These are phyloP conservation scores for Orthosia incerta DNA, from an alignment of 2,888 invertebrate genomes.

Conservation along the genomic window DNA sequence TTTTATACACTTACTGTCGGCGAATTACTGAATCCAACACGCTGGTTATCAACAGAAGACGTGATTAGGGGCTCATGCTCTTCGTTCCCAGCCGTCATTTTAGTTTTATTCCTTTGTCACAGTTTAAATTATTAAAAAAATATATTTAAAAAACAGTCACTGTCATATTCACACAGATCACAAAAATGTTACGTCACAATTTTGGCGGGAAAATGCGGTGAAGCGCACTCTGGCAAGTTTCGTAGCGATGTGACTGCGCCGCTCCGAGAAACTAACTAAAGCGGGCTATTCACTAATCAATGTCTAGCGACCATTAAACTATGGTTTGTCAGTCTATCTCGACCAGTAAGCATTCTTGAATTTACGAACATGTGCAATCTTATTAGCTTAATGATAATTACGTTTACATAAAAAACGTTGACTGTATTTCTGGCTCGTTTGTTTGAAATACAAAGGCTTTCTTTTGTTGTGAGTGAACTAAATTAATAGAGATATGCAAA, in stretches of 20 bases:
- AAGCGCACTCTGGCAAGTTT: slow-evolving; percentile 51
- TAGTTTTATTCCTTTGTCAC: slow-evolving; percentile 59
- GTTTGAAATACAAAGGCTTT: slow-evolving; percentile 28
- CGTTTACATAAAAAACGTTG: slow-evolving; percentile 29
- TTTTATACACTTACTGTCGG: slow-evolving; percentile 78
- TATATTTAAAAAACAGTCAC: slow-evolving; percentile 62
- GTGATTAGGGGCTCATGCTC: slow-evolving; percentile 89
- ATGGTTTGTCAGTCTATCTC: slow-evolving; percentile 52
- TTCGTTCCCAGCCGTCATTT: slow-evolving; percentile 87
- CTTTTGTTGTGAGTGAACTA: slow-evolving; percentile 4
- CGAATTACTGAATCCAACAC: slow-evolving; percentile 82
- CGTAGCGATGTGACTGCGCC: slow-evolving; percentile 56
- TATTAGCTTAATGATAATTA: slow-evolving; percentile 63
- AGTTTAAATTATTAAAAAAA: slow-evolving; percentile 51
- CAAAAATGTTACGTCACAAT: slow-evolving; percentile 57
- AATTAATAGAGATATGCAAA: slow-evolving; percentile 7
- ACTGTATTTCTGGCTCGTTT: slow-evolving; percentile 23
- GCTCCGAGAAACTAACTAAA: slow-evolving; percentile 57
- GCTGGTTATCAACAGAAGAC: slow-evolving; percentile 85
- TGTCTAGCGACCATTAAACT: slow-evolving; percentile 53
- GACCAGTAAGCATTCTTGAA: slow-evolving; percentile 45
- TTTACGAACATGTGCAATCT: slow-evolving; percentile 51
- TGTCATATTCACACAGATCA: slow-evolving; percentile 70
- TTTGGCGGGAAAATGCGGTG: slow-evolving; percentile 71
- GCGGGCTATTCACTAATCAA: slow-evolving; percentile 61